A percentile compares a stretch with the other conserved stretches of the same genome.
phyloP scores from a whole-genome alignment of 2,888 invertebrate species.

The Linyphia triangularis region DNA sequence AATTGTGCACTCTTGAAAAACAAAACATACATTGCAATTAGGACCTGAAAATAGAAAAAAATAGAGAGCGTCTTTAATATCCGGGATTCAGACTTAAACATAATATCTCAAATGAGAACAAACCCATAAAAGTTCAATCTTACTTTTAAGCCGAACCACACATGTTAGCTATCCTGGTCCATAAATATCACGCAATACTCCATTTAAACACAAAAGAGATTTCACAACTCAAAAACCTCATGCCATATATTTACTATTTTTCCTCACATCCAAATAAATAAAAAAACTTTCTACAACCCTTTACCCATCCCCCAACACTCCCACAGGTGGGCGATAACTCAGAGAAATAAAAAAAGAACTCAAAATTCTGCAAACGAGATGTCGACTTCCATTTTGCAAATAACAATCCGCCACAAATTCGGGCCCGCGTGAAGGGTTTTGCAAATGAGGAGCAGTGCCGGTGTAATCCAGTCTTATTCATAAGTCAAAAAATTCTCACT shows the following conservation, averaged over 20 bases:
- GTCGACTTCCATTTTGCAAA: constrained; percentile 25
- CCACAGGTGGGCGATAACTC: constrained; percentile 44
- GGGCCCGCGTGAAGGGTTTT: constrained; percentile 5
- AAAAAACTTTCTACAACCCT: not conserved
- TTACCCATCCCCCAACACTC: not conserved
- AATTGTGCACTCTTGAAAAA: too few species aligned
- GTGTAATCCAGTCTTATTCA: constrained; percentile 44
- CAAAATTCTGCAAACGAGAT: constrained; percentile 18
- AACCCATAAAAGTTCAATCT: not conserved
- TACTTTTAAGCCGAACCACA: not conserved
- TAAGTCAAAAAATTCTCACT: constrained; percentile 36
- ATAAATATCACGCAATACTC: too few species aligned
- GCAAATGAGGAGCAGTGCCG: constrained; percentile 31
- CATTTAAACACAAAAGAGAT: too few species aligned
- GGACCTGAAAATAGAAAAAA: too few species aligned
- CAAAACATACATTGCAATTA: too few species aligned
- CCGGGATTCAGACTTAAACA: too few species aligned
- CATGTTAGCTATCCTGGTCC: too few species aligned
- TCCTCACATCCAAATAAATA: too few species aligned
- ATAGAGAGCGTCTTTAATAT: too few species aligned
- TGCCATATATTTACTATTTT: too few species aligned
- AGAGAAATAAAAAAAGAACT: not conserved
- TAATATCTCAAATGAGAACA: not conserved
- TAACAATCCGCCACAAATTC: constrained; percentile 48
- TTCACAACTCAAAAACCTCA: too few species aligned